phyloP scores from a whole-genome alignment of 92 coral and sea anemone genomes.

The Umimayanthus chanpuru region DNA sequence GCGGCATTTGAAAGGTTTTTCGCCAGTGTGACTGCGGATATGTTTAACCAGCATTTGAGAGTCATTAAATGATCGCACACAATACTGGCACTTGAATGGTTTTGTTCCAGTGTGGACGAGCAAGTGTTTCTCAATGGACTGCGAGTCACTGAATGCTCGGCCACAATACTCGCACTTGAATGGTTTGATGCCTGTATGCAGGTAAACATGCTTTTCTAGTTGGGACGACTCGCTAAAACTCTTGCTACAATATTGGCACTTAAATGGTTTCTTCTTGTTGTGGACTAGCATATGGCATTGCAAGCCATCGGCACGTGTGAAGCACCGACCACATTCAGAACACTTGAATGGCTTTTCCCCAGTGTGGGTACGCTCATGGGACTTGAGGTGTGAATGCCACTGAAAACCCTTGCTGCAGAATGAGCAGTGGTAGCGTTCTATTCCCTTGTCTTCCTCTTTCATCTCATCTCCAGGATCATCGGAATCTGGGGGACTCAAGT shows the following conservation, averaged over 20 bases:
- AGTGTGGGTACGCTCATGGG: conserved; percentile 95
- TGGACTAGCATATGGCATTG: conserved; percentile 95
- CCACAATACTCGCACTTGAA: conserved; percentile 95
- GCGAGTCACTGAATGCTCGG: conserved; percentile 87
- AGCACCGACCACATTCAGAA: conserved; percentile 81
- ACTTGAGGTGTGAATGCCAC: conserved; percentile 92
- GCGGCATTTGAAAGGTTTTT: conserved; percentile 93
- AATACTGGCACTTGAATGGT: conserved; percentile 89
- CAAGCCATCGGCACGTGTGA: conserved; percentile 96
- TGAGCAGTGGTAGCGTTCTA: conserved; percentile 72
- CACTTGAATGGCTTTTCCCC: conserved; percentile 92
- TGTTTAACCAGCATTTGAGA: conserved; percentile 92
- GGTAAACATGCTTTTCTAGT: conserved; percentile 84
- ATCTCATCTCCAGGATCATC: neutral
- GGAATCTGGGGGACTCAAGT: conserved; percentile 11
- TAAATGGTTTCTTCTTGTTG: conserved; percentile 80
- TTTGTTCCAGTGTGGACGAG: conserved; percentile 80
- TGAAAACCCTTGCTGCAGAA: conserved; percentile 91
- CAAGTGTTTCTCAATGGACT: conserved; percentile 89
- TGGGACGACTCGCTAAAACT: conserved; percentile 82
- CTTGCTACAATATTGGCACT: conserved; percentile 81
- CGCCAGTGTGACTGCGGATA: conserved; percentile 95
- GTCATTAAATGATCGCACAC: conserved; percentile 87
- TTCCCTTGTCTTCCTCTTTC: conserved; percentile 50
- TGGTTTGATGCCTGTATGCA: conserved; percentile 92